Base-by-base conservation (phyloP, 2,888 invertebrate genomes). In the Xylota segnis region DNA sequence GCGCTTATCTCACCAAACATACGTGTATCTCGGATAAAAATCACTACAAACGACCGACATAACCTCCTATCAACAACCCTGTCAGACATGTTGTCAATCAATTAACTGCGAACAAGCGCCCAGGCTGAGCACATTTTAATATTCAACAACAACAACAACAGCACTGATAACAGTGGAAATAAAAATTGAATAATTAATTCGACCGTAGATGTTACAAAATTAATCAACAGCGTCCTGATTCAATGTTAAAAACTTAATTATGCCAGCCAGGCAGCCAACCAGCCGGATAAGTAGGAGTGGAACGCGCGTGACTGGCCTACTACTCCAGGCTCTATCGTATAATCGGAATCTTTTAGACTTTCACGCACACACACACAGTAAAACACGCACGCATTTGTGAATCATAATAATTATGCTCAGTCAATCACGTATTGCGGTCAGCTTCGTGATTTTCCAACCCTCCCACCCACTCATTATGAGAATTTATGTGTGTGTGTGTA, bases 371-470 rank as follows among this genome's bases (percentile, higher is more conserved):
- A 61, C 5, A 32, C 16, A 56, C 23, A n/a, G 4, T 34, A 9
- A 23, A 10, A 14, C 12, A 23, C 16, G 9, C 29, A 12, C n/a
- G n/a, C 12, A 12, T 14, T 47, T 27, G 16, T 27, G 65, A 45
- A 77, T 76, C 76, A 77, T 72, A 34, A 77, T 78, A 65, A 83
- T 83, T 78, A 83, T 78, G 54, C 72, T 40, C 66, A 61, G 66
- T 78, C 77, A 83, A 78, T 83, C 83, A 83, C 83, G 83, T 83
- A 72, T 68, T 78, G 78, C 65, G 78, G 78, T 77, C 76, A 72
- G 61, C 63, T 76, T 76, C 40, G 65, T 76, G 70, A 76, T 71
- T 82, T 82, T 16, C 14, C 16, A 5, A n/a, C n/a, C 56, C n/a
- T 4, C 29, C 32, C 14, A 7, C 16, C 61, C 56, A 40, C 50